phyloP scores from a whole-genome alignment of 2,888 invertebrate genomes.

The Scotopteryx bipunctaria region DNA sequence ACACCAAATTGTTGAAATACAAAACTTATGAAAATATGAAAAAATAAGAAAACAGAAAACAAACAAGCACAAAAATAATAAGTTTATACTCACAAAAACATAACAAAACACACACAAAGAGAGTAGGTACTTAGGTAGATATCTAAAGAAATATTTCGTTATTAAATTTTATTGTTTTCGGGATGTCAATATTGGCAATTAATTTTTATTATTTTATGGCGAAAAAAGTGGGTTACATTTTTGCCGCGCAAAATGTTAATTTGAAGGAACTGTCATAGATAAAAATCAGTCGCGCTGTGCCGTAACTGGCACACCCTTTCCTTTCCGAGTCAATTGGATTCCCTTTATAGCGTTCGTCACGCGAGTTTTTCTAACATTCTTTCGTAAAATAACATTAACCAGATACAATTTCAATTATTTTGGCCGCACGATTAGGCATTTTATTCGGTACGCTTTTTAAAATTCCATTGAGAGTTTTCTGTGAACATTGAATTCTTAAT shows the following conservation, averaged over 20 bases:
- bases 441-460: not conserved
- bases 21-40: not conserved
- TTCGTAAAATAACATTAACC: constrained; percentile 9
- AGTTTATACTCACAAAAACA: constrained; percentile 31
- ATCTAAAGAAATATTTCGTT: too few species aligned
- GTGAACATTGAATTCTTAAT: not conserved
- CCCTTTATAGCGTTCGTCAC: constrained; percentile 38
- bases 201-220: too few species aligned
- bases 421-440: not conserved
- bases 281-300: constrained; percentile 23
- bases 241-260: too few species aligned
- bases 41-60: constrained; percentile 1
- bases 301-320: constrained; percentile 40
- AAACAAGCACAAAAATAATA: constrained; percentile 26
- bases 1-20: not conserved
- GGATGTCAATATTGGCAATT: too few species aligned
- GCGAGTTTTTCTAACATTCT: constrained; percentile 36
- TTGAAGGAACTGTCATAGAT: constrained; percentile 9
- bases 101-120: constrained; percentile 9
- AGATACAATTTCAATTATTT: constrained; percentile 10
- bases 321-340: constrained; percentile 5
- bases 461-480: not conserved
- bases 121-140: not conserved
- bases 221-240: too few species aligned
- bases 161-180: too few species aligned